Percentiles rank a stretch among this genome's conserved stretches.
phyloP scores from a whole-genome alignment of 2,113 vertebrate species.

The Siphamia tubifer region DNA sequence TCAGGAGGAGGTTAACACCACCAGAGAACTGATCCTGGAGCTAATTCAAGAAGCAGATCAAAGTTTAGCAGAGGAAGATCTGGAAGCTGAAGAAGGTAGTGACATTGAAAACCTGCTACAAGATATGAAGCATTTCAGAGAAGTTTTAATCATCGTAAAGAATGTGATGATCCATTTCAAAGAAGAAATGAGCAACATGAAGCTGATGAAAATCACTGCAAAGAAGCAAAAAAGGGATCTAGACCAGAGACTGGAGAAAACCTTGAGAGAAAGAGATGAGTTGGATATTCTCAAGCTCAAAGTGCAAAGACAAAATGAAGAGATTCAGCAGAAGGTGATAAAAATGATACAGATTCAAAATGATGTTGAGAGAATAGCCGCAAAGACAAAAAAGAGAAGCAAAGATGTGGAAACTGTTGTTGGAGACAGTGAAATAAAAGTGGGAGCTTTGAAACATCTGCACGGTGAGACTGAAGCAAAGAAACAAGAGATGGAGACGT shows the following conservation, averaged over 20 bases:
- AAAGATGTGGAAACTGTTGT: conserved; percentile 2
- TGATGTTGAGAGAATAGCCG: background rate
- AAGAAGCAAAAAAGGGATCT: conserved; percentile 46
- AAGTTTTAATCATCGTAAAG: conserved; percentile 35
- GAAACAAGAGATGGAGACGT: conserved; percentile 15
- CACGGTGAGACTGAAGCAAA: background rate
- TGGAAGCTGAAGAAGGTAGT: background rate
- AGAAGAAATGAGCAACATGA: conserved; percentile 29
- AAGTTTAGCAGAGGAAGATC: background rate
- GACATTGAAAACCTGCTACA: conserved; percentile 28
- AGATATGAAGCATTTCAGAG: conserved; percentile 49
- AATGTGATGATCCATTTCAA: background rate
- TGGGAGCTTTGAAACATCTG: conserved; percentile 10
- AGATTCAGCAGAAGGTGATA: background rate
- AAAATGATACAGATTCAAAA: conserved; percentile 16
- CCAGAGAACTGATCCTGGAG: conserved; percentile 15
- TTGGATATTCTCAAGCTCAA: conserved; percentile 51
- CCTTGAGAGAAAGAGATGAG: conserved; percentile 38
- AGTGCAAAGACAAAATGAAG: conserved; percentile 21
- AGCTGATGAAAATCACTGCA: conserved; percentile 4
- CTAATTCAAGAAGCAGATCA: conserved; percentile 5
- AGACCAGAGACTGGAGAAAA: conserved; percentile 42
- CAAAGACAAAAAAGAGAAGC: background rate
- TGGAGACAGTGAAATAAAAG: conserved; percentile 5
- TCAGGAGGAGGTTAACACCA: conserved; percentile 37